These are phyloP conservation scores for Meandrina meandrites DNA, from an alignment of 92 coral and sea anemone species.

Conservation along the genomic window DNA sequence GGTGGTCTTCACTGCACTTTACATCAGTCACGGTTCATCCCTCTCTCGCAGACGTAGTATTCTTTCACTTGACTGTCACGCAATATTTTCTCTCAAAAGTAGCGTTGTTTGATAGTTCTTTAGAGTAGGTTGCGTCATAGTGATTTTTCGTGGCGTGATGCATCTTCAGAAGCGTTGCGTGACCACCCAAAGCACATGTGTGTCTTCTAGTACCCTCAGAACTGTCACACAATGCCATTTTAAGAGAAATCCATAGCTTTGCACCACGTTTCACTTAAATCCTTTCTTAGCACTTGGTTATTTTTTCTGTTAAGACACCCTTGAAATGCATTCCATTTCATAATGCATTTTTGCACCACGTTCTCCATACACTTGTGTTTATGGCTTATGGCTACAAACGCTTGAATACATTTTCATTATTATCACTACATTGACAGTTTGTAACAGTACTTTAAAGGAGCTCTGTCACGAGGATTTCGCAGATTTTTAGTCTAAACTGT, in stretches of 20 bases:
- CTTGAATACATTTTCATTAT: neutral
- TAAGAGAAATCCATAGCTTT: neutral
- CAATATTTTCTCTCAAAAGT: slow-evolving; percentile 7
- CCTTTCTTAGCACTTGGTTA: neutral
- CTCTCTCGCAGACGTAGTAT: neutral
- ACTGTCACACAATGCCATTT: neutral
- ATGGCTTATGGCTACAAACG: neutral
- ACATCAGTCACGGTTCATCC: slow-evolving; percentile 20
- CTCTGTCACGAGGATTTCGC: too few relatives aligned
- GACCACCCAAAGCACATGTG: neutral
- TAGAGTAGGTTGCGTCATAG: neutral
- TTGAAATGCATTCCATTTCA: neutral
- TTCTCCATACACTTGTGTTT: neutral
- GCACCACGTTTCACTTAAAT: neutral
- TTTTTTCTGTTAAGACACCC: neutral
- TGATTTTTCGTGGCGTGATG: neutral
- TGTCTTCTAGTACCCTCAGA: neutral
- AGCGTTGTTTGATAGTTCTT: neutral
- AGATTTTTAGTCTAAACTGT: too few relatives aligned
- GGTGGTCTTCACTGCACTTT: slow-evolving; percentile 77
- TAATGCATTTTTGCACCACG: neutral
- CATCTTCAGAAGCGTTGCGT: neutral
- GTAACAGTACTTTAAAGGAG: neutral
- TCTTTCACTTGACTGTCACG: slow-evolving; percentile 4
- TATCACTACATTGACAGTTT: neutral